Evolutionary conservation across 2,113 vertebrate species (phyloP), one percentile per base, ranked within the genome.

Genomic region (Cromileptes altivelis): DNA sequence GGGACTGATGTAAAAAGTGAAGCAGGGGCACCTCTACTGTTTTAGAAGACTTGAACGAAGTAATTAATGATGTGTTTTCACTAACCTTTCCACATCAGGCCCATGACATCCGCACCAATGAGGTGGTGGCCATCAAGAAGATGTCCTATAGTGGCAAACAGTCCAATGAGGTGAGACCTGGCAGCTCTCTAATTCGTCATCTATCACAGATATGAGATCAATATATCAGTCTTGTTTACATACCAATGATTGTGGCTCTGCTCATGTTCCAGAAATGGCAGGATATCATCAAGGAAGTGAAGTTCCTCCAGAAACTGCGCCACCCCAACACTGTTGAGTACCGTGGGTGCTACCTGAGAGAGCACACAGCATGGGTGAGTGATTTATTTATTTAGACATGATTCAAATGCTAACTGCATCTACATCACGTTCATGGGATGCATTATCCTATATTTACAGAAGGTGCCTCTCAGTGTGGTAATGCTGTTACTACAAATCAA

Each of bases 101-200:
- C 69, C 96, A 97, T 21, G 97, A 98, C 92, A 96, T 98, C 90
- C 97, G 97, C 86, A 98, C 96, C 85, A 98, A 96, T 94, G 97
- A 98, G 88, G 97, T 98, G 93, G 97, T 98, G 92, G 97, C 97
- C 88, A 98, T 98, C 93, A 98, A 98, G 94, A 98, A 98, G 95
- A 98, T 98, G 97, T 98, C 97, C 18, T 98, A 98, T 67, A 96
- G 97, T 56, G 97, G 97, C 90, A 98, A 98, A 78, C 97, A 98
- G 87, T 97, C 97, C 75, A 98, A 97, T 50, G 97, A 98, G 96
- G 97, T 98, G 85, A 61, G 91, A 70, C 15, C 33, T 60, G 71
- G 30, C 2, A 11, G 30, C 50, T 15, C 30, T 63, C 9, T 17
- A 13, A 25, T 37, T 4, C 3, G 14, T 18, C 8, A 19, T 61